Base-by-base conservation (phyloP, 2,113 vertebrate genomes). In the Muntiacus muntjak region DNA sequence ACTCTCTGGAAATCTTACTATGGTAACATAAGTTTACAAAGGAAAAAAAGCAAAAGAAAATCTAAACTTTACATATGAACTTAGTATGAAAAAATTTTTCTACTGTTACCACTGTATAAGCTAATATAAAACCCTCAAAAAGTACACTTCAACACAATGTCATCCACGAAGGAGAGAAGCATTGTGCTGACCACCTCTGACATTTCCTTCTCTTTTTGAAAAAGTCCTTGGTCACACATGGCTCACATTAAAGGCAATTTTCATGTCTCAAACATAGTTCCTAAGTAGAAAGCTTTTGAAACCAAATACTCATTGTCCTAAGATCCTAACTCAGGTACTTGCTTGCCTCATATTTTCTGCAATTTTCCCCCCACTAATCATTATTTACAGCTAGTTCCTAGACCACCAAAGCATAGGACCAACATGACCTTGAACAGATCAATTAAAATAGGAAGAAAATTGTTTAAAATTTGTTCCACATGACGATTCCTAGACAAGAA, bases 171-270 rank as follows among this genome's bases (percentile, higher is more conserved):
- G 52, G 92, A 94, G 55, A 43, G 54, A 96, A 96, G 89, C 57
- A 82, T 87, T 93, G 86, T 79, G 26, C 45, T 91, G 67, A 93
- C 88, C 89, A 45, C 89, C 85, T 93, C 93, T 97, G 89, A 89
- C 96, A 94, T 95, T 92, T 89, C 78, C 47, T 57, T 33, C 62
- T 87, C n/a, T 62, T 87, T 71, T 91, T 96, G 47, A 58, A 40
- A 91, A 94, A 96, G 83, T 84, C 88, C 67, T 78, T 95, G 97
- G 89, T 98, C 97, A 98, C 97, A 98, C 83, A 98, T 98, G 97
- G 97, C 95, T 98, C 96, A 97, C 91, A 98, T 98, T 98, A 98
- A 98, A 97, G 96, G 96, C 93, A 97, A 98, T 97, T 98, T 98
- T 98, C 97, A 94, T 97, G 96, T 98, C 97, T 98, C 89, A 97